These are phyloP conservation scores for Leucoraja ocellata DNA, from an alignment of 2,797 vertebrate genomes.

Conservation along the genomic window DNA sequence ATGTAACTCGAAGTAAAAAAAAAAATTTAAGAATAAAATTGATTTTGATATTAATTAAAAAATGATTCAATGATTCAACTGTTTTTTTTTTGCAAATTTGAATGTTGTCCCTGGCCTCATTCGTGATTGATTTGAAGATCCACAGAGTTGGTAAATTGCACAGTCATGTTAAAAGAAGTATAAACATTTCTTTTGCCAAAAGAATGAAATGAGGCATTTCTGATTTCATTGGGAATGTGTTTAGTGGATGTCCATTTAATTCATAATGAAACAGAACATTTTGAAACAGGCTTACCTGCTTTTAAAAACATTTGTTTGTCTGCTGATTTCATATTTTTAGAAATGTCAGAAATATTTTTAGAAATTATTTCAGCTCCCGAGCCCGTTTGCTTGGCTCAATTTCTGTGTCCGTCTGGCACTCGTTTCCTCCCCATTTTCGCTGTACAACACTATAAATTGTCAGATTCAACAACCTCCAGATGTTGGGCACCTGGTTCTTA, in stretches of 20 bases:
- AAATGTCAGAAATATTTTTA: not conserved
- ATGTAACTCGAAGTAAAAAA: not conserved
- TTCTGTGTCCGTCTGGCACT: no score
- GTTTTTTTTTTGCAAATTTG: not conserved
- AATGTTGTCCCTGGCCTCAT: no score
- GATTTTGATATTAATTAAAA: constrained; percentile 3
- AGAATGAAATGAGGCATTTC: not conserved
- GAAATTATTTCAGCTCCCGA: constrained; percentile 1
- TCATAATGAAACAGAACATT: not conserved
- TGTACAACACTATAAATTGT: not conserved
- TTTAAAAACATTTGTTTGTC: not conserved
- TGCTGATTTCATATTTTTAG: not conserved
- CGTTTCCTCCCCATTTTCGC: not conserved
- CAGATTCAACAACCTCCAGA: not conserved
- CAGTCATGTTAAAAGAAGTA: not conserved
- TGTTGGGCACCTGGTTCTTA: not conserved
- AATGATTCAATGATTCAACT: not conserved
- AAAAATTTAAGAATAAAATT: not conserved
- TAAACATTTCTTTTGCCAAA: not conserved
- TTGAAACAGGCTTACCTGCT: not conserved
- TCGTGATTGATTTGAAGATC: not conserved
- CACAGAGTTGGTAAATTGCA: no score
- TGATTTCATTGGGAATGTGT: not conserved
- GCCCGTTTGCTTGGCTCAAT: not conserved
- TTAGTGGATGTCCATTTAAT: not conserved